Conservation (phyloP, 2,797 vertebrate genomes). For the Limnodromus scolopaceus region DNA sequence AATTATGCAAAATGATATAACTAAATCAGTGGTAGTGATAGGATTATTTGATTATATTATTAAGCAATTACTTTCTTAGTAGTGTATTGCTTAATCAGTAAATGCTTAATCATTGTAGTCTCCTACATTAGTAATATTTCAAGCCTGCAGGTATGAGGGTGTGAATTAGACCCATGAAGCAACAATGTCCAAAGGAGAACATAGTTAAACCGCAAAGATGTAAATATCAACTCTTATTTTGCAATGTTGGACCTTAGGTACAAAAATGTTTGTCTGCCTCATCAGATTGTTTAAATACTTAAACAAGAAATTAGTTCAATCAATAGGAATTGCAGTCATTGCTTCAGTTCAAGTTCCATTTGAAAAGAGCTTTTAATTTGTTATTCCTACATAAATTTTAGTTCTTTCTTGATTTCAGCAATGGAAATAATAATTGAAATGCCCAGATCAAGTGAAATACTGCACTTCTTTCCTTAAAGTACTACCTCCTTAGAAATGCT, state of each 20-base stretch:
- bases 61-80: not conserved
- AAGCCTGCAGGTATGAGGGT: not conserved
- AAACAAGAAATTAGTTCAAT: not conserved
- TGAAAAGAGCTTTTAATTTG: not conserved
- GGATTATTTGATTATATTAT: not conserved
- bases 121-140: not conserved
- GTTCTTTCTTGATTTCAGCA: not conserved
- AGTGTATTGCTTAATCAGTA: not conserved
- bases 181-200: not conserved
- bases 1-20: not conserved
- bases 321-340: not conserved
- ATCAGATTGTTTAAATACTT: not conserved
- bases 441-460: not conserved
- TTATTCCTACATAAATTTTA: not conserved
- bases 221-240: not conserved
- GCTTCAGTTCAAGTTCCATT: not conserved
- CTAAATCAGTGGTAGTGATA: not conserved
- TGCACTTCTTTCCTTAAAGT: not conserved
- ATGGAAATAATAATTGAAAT: conserved; percentile 9
- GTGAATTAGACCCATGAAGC: not conserved
- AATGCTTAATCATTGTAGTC: not conserved
- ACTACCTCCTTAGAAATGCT: not conserved
- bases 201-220: not conserved
- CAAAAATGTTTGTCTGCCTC: not conserved
- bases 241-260: not conserved